Evolutionary conservation across 2,888 invertebrate genomes (phyloP).

Genomic region (Mythimna loreyi): DNA sequence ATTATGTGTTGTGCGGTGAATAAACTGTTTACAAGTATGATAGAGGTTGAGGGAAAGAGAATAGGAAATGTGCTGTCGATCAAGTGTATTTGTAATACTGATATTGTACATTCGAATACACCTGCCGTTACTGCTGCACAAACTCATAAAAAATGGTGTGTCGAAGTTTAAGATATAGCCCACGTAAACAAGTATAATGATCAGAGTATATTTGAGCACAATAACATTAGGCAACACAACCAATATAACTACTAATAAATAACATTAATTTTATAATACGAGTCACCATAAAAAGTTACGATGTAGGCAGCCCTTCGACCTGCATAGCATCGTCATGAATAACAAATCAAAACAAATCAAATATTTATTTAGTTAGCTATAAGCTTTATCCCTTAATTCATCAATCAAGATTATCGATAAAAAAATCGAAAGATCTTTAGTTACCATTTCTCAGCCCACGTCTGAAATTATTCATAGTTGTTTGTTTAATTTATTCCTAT

Average conservation of each 20-base stretch:
- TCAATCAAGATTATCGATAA: constrained; percentile 27
- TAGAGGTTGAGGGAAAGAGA: constrained; percentile 12
- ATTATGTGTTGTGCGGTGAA: neutral
- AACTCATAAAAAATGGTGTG: no score
- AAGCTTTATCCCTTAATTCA: constrained; percentile 7
- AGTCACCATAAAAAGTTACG: constrained; percentile 49
- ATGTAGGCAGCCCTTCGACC: constrained; percentile 50
- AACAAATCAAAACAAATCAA: constrained; percentile 31
- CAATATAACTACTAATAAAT: constrained; percentile 41
- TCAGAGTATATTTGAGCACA: constrained; percentile 10
- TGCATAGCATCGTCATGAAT: constrained; percentile 15
- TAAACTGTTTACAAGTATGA: constrained; percentile 15
- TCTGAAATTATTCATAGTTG: constrained; percentile 33
- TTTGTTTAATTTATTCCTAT: constrained; percentile 60
- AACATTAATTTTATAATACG: constrained; percentile 34
- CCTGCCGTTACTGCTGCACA: neutral
- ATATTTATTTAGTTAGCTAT: constrained; percentile 25
- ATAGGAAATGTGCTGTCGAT: constrained; percentile 10
- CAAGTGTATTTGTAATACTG: constrained; percentile 12
- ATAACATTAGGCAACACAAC: constrained; percentile 16
- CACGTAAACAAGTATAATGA: neutral
- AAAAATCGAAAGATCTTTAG: constrained; percentile 19
- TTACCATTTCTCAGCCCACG: constrained; percentile 42
- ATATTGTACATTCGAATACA: neutral
- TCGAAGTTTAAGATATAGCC: neutral